Base-by-base conservation (phyloP, 2,797 vertebrate species). In the Hybognathus amarus region DNA sequence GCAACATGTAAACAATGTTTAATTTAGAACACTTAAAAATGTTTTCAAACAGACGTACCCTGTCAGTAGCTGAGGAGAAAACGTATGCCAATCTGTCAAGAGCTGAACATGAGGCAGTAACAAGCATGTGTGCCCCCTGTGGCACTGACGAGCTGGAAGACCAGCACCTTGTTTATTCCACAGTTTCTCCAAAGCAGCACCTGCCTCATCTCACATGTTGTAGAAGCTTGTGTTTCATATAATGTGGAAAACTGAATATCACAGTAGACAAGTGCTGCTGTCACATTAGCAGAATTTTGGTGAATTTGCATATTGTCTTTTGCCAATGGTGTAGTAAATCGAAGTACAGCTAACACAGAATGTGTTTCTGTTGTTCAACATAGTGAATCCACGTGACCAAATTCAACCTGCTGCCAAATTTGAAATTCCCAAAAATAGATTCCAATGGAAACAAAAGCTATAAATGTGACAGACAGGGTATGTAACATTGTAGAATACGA, bases 1-100 rank as follows among this genome's bases (percentile, higher is more conserved):
- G 12, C 18, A 71, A 80, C 68, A 71, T 33, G 27, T 61, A 80
- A 80, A 71, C 79, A 80, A 47, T 71, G 67, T 80, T 80, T 63
- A 71, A 71, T 80, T 80, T 71, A 80, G 40, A 80, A 80, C 38
- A 47, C 68, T 40, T 42, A 70, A 27, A 80, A 47, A 45, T 47
- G 27, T 61, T 47, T 69, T 80, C 40, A 36, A 61, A 45, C 68
- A 80, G 79, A 71, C 52, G 20, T 71, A 24, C 67, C 24, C 67
- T 71, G 79, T 80, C 68, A 71, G 54, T 69, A 63, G 38, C 40
- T 36, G 12, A 33, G 8, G 17, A 71, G 27, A 80, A 17, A 68
- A 42, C n/a, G 13, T 4, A 42, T 71, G 30, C 68, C 68, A 61
- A 38, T 71, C 79, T 71, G 68, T 71, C 68, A 80, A 56, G 27